Base-by-base conservation (phyloP, 2,888 invertebrate species). In the Lithophane ornitopus region DNA sequence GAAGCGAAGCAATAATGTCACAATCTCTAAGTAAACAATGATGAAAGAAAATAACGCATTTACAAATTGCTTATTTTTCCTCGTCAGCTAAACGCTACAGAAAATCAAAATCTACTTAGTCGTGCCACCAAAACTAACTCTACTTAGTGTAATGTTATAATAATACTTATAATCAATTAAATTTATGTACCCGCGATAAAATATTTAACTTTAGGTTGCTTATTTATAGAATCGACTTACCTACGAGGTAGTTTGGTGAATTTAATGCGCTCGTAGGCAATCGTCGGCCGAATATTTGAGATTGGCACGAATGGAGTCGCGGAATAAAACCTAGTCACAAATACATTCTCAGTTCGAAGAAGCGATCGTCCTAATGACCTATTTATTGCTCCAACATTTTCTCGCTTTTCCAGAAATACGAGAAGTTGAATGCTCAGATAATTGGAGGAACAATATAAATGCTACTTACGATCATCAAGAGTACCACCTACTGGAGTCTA, bases 361-460 rank as follows among this genome's bases (percentile, higher is more conserved):
- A 63, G 69, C 63, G 62, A 62, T 73, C 65, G 65, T 70, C 62
- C 46, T 75, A 84, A 87, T 76, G 79, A 77, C 74, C 69, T 79
- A 74, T 76, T 84, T 76, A 78, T 81, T 76, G 61, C 63, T 74
- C 65, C 59, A 78, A 78, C 59, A 74, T 74, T 80, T 81, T 63
- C 78, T 65, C 70, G 54, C 63, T 66, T 76, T 78, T 74, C 71
- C 61, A 67, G 72, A 76, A 75, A 39, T 74, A 80, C 68, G 69
- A 76, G 78, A 62, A 52, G 70, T 67, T 71, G 69, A 82, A 76
- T 49, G 76, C 78, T 72, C 41, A 39, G 39, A 70, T 82, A 87
- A 85, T 87, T 87, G 75, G 59, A 54, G 62, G 58, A 78, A 79
- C 70, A 66, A 68, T 46, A 39, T 67, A 76, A 73, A 81, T 49